A percentile compares a stretch with the other conserved stretches of the same genome.
These are phyloP conservation scores for Baronia brevicornis DNA, from an alignment of 2,888 invertebrate species.

Conservation along the genomic window DNA sequence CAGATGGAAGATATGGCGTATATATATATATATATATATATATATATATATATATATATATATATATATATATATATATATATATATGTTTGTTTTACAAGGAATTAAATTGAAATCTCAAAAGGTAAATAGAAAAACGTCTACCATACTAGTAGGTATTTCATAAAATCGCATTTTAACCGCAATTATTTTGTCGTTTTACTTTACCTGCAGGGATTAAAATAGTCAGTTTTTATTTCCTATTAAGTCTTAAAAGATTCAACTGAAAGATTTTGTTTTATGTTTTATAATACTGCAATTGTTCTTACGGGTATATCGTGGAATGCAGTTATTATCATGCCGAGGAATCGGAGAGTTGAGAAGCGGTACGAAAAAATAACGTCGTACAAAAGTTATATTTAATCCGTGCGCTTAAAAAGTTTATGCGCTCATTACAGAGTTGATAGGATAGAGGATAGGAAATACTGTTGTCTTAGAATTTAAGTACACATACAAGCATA, in stretches of 20 bases:
- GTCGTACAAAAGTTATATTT: slow-evolving; percentile 10
- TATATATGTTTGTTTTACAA: too few relatives aligned
- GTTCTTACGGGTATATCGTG: slow-evolving; percentile 19
- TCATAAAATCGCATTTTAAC: too few relatives aligned
- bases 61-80: too few relatives aligned
- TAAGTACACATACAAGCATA: too few relatives aligned
- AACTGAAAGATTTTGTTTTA: slow-evolving; percentile 15
- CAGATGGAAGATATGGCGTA: too few relatives aligned
- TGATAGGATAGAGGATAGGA: slow-evolving; percentile 1
- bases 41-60: too few relatives aligned
- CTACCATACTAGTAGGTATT: too few relatives aligned
- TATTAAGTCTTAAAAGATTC: slow-evolving; percentile 10
- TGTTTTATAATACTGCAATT: slow-evolving; percentile 20
- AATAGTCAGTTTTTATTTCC: slow-evolving; percentile 30
- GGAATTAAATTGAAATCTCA: too few relatives aligned
- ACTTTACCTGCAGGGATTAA: too few relatives aligned
- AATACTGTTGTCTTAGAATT: background rate
- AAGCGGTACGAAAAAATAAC: slow-evolving; percentile 9
- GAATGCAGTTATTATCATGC: slow-evolving; percentile 22
- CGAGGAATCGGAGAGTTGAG: slow-evolving; percentile 7
- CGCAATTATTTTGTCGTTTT: background rate
- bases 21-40: too few relatives aligned
- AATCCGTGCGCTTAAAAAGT: slow-evolving; percentile 8
- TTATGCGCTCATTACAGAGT: slow-evolving; percentile 8
- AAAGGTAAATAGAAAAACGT: too few relatives aligned